phyloP scores from a whole-genome alignment of 1,140 invertebrate genomes.

The Apolygus lucorum region DNA sequence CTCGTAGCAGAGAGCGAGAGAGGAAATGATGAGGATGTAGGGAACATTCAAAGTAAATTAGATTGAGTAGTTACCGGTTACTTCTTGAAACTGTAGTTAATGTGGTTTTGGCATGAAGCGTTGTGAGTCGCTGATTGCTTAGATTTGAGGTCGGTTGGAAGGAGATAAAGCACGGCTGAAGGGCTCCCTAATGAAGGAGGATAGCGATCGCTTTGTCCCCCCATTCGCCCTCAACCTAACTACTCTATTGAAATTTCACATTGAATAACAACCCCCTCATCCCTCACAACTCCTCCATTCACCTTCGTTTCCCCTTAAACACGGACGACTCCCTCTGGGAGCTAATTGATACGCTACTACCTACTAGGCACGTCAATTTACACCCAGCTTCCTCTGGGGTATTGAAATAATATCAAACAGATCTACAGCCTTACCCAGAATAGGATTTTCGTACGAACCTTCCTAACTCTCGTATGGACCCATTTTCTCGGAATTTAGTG shows the following conservation, averaged over 20 bases:
- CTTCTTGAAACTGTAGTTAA: neutral
- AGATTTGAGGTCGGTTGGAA: neutral
- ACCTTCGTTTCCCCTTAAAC: neutral
- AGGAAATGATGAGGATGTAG: no score
- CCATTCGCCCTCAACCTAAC: neutral
- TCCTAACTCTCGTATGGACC: no score
- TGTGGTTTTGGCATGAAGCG: neutral
- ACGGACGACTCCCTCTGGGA: neutral
- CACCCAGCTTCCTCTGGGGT: neutral
- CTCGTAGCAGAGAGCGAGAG: no score
- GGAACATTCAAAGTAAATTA: neutral
- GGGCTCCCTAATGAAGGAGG: neutral
- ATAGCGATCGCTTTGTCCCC: neutral
- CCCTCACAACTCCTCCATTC: neutral
- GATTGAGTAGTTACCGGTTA: constrained; percentile 1
- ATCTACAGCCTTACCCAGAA: no score
- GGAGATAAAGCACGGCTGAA: neutral
- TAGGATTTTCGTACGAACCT: no score
- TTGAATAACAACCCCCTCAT: constrained; percentile 1
- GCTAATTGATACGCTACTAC: neutral
- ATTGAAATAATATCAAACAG: no score
- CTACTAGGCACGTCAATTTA: neutral
- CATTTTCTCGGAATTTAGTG: no score
- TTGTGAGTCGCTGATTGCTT: neutral
- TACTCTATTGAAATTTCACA: neutral